Base-by-base conservation (phyloP, 2,888 invertebrate species). In the Luperina nickerlii region DNA sequence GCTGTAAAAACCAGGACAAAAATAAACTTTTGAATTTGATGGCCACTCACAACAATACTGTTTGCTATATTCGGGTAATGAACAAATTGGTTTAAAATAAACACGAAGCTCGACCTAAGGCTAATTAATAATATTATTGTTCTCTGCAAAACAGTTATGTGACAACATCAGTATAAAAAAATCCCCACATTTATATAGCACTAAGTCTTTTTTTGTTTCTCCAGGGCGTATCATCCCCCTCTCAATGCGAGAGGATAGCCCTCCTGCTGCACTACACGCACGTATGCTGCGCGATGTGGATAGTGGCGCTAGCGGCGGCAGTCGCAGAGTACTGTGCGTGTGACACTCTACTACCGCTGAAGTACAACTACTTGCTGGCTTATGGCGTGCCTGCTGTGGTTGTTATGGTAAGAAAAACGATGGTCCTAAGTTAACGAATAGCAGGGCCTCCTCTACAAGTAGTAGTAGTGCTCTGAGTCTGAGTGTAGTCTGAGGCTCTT, bases 221-320 rank as follows among this genome's bases (percentile, higher is more conserved):
- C 75, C 92, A 98, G 98, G 98, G 98, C 11, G 97, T 98, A 1
- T 97, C 97, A 82, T 97, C 97, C 54, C 96, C 96, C 51, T 96
- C 97, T 24, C 97, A 97, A 90, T 98, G 98, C 90, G 97, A 98
- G 90, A 96, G 97, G 74, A 97, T 98, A 73, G 98, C 98, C 0
- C 93, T 98, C 15, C 94, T 98, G 6, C 95, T 98, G 15, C 98
- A 98, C 92, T 98, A 98, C 93, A 97, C 98, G 1, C 98, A 98
- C 92, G 96, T 98, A 71, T 97, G 97, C 20, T 97, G 98, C 79
- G 97, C 98, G 0, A 97, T 98, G 93, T 98, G 98, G 98, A 97
- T 98, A 84, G 97, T 98, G 71, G 96, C 97, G 4, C 97, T 98
- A 85, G 98, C 97, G 24, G 95, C 95, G 0, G 95, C 95, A 0